Base-by-base conservation (phyloP, 1,140 invertebrate genomes). In the Drosophila malerkotliana region DNA sequence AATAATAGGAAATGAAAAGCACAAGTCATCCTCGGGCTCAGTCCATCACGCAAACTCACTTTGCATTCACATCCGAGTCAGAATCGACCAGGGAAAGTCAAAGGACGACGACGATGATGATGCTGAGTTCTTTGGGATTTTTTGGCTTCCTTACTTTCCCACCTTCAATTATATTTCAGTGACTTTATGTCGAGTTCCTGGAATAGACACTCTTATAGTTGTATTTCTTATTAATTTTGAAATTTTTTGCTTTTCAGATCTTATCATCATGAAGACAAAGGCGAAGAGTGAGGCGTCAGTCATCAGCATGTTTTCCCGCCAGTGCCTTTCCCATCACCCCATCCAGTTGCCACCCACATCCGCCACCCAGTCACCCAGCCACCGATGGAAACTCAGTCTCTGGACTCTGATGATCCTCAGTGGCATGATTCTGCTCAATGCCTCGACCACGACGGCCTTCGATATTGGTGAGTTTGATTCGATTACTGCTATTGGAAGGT, bases 1-100 rank as follows among this genome's bases (percentile, higher is more conserved):
- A 89, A 89, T 89, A 84, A 90, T 85, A 81, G 75, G 85, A 80
- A 85, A 85, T 85, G 85, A 90, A 90, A 90, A 89, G 80, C 85
- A 80, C 74, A 81, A 90, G 85, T 90, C 85, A 90, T 90, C 72
- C 62, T 51, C 24, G n/a, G 51, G 30, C 53, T 32, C 44, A 21
- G 21, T 54, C 71, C 81, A 68, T 85, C 81, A 87, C 81, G 81
- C 81, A 87, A 77, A 81, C 73, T 81, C 82, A 87, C 81, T 85
- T 85, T 85, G 81, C 82, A 85, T 85, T 71, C 81, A 28, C 26
- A 28, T 28, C 80, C 85, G 80, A 79, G 48, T 68, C 81, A 61
- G 59, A 80, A 41, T 34, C 45, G 47, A 59, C 54, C 58, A 54
- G 48, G 34, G 49, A 56, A 74, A 74, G 41, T 74, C 71, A 51